phyloP scores from a whole-genome alignment of 37 sponge, comb jelly and placozoan genomes.

The Cladorhizidae sp. region DNA sequence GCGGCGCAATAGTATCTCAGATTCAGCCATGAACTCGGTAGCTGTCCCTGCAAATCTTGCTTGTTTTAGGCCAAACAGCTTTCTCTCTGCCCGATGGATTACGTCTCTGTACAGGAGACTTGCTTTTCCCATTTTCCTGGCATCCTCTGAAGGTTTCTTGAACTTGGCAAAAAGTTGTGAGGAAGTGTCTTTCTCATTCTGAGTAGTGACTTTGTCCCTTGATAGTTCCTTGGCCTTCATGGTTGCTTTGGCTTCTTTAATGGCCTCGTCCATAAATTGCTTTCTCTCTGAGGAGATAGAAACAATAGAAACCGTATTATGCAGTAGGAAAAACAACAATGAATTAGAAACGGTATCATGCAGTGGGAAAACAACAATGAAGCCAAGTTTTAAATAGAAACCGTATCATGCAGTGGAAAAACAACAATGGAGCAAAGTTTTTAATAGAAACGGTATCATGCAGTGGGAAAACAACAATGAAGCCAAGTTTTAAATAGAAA shows the following conservation, averaged over 20 bases:
- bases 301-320: too few species aligned
- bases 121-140: constrained; percentile 34
- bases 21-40: constrained; percentile 38
- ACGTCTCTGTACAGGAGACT: constrained; percentile 36
- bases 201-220: background rate
- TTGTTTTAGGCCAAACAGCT: constrained; percentile 14
- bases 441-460: too few species aligned
- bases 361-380: too few species aligned
- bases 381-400: too few species aligned
- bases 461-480: too few species aligned
- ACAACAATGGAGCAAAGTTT: too few species aligned
- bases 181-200: constrained; percentile 3
- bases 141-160: constrained; percentile 32
- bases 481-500: too few species aligned
- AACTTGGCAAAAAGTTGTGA: constrained; percentile 10
- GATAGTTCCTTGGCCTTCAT: background rate
- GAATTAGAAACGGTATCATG: too few species aligned
- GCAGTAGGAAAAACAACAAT: too few species aligned
- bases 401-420: too few species aligned
- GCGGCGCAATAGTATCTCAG: constrained; percentile 27
- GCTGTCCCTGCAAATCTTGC: background rate
- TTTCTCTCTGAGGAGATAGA: too few species aligned
- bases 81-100: constrained; percentile 48
- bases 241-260: constrained; percentile 22
- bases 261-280: background rate